These are phyloP conservation scores for Pterostichus niger DNA, from an alignment of 2,888 invertebrate species.

Conservation along the genomic window DNA sequence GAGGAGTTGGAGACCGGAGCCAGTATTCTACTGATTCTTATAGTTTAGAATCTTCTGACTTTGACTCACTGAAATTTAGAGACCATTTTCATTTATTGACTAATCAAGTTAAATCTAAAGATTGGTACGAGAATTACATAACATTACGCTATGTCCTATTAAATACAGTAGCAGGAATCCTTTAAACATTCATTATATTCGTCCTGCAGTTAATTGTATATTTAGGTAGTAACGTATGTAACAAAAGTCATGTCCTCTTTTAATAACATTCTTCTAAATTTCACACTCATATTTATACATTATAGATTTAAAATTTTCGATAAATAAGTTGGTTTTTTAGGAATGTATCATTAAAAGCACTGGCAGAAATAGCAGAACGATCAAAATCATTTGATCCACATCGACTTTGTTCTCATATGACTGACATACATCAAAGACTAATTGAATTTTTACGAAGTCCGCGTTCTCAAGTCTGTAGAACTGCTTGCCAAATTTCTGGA, in stretches of 20 bases:
- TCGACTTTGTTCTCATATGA: constrained; percentile 71
- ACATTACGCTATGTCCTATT: too few relatives aligned
- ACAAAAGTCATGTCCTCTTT: too few relatives aligned
- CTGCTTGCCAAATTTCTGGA: constrained; percentile 76
- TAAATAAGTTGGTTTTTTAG: constrained; percentile 68
- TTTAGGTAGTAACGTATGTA: too few relatives aligned
- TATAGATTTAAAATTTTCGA: neutral
- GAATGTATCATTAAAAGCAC: constrained; percentile 73
- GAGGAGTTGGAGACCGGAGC: neutral
- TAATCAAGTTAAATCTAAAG: constrained; percentile 8
- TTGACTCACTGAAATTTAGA: neutral
- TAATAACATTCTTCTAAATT: too few relatives aligned
- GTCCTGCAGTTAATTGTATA: too few relatives aligned
- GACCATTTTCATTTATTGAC: constrained; percentile 16
- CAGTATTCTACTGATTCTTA: neutral
- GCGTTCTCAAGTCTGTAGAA: constrained; percentile 76
- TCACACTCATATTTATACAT: too few relatives aligned
- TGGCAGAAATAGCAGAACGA: constrained; percentile 75
- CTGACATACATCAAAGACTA: constrained; percentile 74
- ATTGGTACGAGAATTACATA: constrained; percentile 7
- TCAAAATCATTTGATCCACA: constrained; percentile 21
- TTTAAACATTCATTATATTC: too few relatives aligned
- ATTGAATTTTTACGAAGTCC: constrained; percentile 76
- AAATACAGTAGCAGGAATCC: too few relatives aligned
- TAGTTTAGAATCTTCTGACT: neutral